A percentile compares a stretch with the other conserved stretches of the same genome.
phyloP scores from a whole-genome alignment of 2,888 invertebrate genomes.

The Volucella bombylans region DNA sequence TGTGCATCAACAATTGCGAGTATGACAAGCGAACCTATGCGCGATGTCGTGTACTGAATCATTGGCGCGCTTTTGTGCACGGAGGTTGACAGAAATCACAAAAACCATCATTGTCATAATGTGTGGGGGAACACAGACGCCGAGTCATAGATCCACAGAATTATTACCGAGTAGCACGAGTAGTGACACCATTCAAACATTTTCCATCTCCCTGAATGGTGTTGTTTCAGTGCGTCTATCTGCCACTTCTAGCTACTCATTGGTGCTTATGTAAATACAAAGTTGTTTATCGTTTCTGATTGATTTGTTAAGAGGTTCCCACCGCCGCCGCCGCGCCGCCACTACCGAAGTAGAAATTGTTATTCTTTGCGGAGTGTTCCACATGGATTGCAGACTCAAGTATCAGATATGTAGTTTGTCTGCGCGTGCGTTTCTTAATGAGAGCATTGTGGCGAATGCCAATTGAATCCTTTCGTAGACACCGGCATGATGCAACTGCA shows the following conservation, averaged over 20 bases:
- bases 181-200: slow-evolving; percentile 8
- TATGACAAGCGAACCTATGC: slow-evolving; percentile 22
- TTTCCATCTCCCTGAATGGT: not conserved
- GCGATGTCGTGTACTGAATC: not conserved
- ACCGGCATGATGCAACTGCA: slow-evolving; percentile 59
- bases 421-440: slow-evolving; percentile 40
- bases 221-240: slow-evolving; percentile 37
- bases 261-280: slow-evolving; percentile 61
- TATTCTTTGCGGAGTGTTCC: slow-evolving; percentile 17
- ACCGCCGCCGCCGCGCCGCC: too few relatives aligned
- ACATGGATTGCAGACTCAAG: slow-evolving; percentile 19
- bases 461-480: slow-evolving; percentile 40
- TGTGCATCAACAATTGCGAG: slow-evolving; percentile 31
- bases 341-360: slow-evolving; percentile 14
- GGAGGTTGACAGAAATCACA: slow-evolving; percentile 53
- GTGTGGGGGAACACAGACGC: slow-evolving; percentile 13
- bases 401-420: slow-evolving; percentile 3
- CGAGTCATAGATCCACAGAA: not conserved
- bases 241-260: slow-evolving; percentile 15
- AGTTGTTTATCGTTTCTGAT: slow-evolving; percentile 52
- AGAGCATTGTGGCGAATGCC: slow-evolving; percentile 34
- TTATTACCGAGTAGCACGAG: slow-evolving; percentile 1
- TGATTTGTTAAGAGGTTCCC: slow-evolving; percentile 58
- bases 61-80: slow-evolving; percentile 16
- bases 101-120: slow-evolving; percentile 27